Evolutionary conservation across 2,113 vertebrate species (phyloP).

Genomic region (Propithecus coquereli): DNA sequence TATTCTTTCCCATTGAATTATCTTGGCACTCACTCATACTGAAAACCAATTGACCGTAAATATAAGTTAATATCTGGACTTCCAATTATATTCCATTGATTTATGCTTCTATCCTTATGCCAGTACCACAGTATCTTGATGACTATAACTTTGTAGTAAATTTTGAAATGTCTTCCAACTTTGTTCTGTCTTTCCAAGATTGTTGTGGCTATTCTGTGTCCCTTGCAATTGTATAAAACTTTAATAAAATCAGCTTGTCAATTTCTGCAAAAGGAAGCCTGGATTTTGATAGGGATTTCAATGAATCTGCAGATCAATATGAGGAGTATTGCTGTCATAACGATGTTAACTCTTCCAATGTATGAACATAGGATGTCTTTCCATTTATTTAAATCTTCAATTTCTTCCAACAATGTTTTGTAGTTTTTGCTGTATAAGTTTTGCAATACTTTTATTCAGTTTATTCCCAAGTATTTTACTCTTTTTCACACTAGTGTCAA

Average conservation of each 20-base stretch:
- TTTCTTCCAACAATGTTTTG: neutral
- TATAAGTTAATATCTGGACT: neutral
- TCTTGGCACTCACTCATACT: neutral
- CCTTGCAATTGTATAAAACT: neutral
- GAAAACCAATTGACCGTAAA: neutral
- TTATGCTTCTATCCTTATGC: neutral
- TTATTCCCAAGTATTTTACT: neutral
- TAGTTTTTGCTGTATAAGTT: neutral
- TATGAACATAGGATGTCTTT: neutral
- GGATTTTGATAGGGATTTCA: neutral
- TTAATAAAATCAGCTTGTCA: neutral
- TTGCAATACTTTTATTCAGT: neutral
- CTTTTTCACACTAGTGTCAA: neutral
- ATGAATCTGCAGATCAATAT: neutral
- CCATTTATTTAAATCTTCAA: neutral
- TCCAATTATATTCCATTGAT: neutral
- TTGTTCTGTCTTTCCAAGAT: neutral
- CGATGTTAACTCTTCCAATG: neutral
- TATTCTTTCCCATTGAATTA: neutral
- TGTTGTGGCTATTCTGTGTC: neutral
- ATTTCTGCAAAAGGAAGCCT: neutral
- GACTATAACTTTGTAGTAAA: neutral
- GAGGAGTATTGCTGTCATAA: neutral
- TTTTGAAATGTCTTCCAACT: neutral
- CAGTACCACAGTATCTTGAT: neutral